These are phyloP conservation scores for Cyclargus thomasi DNA, from an alignment of 1,140 invertebrate genomes.

Conservation along the genomic window DNA sequence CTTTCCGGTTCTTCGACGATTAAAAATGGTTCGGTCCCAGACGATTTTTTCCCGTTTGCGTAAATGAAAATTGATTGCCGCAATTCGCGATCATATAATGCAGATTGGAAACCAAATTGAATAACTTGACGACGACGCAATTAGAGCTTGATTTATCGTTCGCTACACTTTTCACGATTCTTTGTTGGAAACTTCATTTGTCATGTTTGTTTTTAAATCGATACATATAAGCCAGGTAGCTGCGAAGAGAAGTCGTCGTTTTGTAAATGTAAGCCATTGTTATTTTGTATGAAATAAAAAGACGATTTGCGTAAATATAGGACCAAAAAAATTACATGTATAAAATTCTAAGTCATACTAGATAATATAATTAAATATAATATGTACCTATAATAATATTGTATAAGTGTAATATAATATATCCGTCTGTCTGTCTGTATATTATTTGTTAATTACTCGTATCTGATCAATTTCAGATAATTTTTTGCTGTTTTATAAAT, in stretches of 20 bases:
- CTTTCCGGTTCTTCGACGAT: slow-evolving; percentile 52
- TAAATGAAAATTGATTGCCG: slow-evolving; percentile 70
- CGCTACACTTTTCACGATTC: neutral
- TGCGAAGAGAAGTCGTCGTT: neutral
- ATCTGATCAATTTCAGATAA: no score
- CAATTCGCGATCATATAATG: slow-evolving; percentile 57
- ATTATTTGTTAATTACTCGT: no score
- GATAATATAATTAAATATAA: no score
- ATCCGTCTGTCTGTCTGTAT: no score
- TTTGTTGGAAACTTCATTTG: slow-evolving; percentile 24
- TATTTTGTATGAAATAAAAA: neutral
- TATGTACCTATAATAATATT: no score
- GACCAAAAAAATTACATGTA: no score
- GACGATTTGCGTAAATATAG: neutral
- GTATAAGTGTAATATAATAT: no score
- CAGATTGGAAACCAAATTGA: slow-evolving; percentile 55
- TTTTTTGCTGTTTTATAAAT: no score
- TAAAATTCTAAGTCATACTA: no score
- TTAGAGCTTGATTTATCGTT: slow-evolving; percentile 50
- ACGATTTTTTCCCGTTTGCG: slow-evolving; percentile 33
- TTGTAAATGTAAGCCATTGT: neutral
- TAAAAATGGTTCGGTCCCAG: slow-evolving; percentile 56
- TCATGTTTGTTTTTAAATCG: slow-evolving; percentile 19
- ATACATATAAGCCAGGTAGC: neutral
- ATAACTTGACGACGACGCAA: slow-evolving; percentile 39